Base-by-base conservation (phyloP, 1,140 invertebrate genomes). In the Camponotus floridanus region DNA sequence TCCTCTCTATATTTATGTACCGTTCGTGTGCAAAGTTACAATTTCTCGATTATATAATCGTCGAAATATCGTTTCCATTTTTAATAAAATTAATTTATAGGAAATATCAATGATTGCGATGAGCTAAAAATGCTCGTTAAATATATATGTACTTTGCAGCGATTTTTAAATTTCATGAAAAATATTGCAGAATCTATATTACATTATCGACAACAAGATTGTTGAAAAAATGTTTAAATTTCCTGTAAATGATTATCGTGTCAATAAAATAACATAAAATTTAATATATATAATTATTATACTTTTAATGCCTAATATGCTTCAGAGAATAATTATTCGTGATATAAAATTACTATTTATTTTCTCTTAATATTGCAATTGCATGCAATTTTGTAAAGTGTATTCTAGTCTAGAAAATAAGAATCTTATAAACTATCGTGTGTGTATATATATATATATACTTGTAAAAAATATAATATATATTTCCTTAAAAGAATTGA, bases 1-100 rank as follows among this genome's bases (percentile, higher is more conserved):
- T 55, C n/a, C 62, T 79, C 45, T 80, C 76, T 55, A 36, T 70
- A 80, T 80, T 80, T 80, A 55, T 68, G 64, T 55, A 39, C 8
- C 31, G 39, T 39, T 55, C 45, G 13, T 39, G 48, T 64, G 31
- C 7, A 8, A 67, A 64, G 33, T 31, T 79, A 55, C 68, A 68
- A 55, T 70, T 79, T 51, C 64, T 18, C 33, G 45, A 55, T 80
- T 80, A 68, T 39, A 36, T 51, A 55, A 39, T 80, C 45, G 13
- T 68, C 33, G 33, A 80, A 80, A 55, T 80, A 55, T 70, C n/a
- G n/a, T 15, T 48, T 48, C 5, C 11, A 48, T 65, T 78, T 65
- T 65, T 65, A 51, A 51, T 78, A 64, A 78, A 78, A 65, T 65
- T 76, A 76, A 64, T 76, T 45, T 62, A 45, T 31, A 21, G 26